phyloP scores from a whole-genome alignment of 1,140 invertebrate genomes.

The Trichonephila clavipes region DNA sequence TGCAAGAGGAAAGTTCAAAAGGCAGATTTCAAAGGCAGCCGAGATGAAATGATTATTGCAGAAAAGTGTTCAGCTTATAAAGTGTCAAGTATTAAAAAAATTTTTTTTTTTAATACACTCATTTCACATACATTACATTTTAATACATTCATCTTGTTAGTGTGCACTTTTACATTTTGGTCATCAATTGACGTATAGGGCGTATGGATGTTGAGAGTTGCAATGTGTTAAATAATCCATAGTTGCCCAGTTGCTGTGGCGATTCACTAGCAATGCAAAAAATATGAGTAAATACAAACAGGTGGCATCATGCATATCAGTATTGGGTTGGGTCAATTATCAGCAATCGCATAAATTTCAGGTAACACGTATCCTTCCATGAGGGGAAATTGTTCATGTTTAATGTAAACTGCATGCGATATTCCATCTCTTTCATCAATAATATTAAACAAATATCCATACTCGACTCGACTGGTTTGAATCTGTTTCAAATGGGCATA shows the following conservation, averaged over 20 bases:
- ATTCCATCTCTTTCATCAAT: neutral
- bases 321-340: neutral
- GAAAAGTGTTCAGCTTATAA: too few species aligned
- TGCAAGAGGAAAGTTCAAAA: too few species aligned
- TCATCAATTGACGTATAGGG: neutral
- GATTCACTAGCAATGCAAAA: slow-evolving; percentile 49
- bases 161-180: neutral
- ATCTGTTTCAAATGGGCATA: neutral
- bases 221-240: slow-evolving; percentile 16
- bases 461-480: neutral
- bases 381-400: slow-evolving; percentile 8
- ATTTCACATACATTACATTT: too few species aligned
- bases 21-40: too few species aligned
- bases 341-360: neutral
- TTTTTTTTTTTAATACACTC: too few species aligned
- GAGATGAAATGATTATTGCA: too few species aligned
- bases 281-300: slow-evolving; percentile 47
- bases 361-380: neutral
- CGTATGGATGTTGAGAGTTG: neutral
- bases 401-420: neutral
- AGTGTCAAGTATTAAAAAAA: too few species aligned
- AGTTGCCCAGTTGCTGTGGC: slow-evolving; percentile 31
- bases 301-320: neutral
- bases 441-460: slow-evolving; percentile 23
- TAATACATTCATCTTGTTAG: too few species aligned